Evolutionary conservation across 1,140 invertebrate species (phyloP).

Genomic region (Pantala flavescens): DNA sequence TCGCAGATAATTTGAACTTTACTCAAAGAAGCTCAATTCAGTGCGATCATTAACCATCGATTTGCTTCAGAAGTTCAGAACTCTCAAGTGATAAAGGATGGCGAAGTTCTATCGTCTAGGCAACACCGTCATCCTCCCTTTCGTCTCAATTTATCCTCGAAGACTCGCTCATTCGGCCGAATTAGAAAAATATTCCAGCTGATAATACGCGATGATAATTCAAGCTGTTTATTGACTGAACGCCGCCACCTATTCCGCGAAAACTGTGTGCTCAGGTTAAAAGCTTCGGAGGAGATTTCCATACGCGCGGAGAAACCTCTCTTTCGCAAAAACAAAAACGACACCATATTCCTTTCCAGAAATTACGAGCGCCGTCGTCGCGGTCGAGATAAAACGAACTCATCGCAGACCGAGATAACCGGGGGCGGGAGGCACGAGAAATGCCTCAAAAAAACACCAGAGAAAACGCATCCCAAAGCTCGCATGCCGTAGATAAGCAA

Average conservation of each 20-base stretch:
- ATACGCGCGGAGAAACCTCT: neutral
- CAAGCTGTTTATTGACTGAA: neutral
- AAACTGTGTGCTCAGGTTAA: conserved; percentile 6
- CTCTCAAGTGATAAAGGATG: no score
- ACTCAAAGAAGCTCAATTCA: no score
- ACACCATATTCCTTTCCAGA: neutral
- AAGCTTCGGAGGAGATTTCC: neutral
- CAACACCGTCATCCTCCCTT: no score
- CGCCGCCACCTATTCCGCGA: neutral
- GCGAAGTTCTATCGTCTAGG: no score
- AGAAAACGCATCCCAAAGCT: neutral
- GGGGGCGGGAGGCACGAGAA: neutral
- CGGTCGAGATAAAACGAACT: neutral
- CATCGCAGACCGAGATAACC: neutral
- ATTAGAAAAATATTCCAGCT: neutral
- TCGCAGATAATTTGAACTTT: no score
- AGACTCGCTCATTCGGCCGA: no score
- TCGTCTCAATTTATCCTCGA: no score
- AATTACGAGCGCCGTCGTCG: neutral
- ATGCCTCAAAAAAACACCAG: neutral
- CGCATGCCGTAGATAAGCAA: neutral
- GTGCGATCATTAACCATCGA: no score
- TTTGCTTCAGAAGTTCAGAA: no score
- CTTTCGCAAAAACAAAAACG: conserved; percentile 7
- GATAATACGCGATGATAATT: neutral